These are phyloP conservation scores for Torymus aiolomorphi DNA, from an alignment of 2,888 invertebrate genomes.

Conservation along the genomic window DNA sequence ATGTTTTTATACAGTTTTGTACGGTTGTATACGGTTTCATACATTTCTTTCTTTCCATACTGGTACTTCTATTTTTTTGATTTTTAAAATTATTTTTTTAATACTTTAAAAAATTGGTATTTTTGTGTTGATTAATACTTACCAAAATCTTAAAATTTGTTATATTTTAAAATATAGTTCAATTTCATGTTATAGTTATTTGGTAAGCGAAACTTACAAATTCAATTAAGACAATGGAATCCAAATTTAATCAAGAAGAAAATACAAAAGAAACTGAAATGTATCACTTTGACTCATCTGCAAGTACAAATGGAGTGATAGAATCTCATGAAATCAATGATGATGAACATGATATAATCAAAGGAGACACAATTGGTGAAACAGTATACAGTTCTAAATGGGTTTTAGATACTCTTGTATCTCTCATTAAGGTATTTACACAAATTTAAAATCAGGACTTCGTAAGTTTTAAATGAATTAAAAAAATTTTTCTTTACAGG, in stretches of 20 bases:
- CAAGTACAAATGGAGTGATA: slow-evolving; percentile 51
- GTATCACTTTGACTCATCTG: background rate
- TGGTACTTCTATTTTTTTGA: no score
- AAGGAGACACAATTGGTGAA: slow-evolving; percentile 88
- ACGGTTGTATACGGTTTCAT: no score
- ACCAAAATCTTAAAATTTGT: no score
- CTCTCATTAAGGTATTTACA: slow-evolving; percentile 66
- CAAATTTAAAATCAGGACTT: no score
- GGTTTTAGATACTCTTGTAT: slow-evolving; percentile 69
- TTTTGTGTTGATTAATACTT: no score
- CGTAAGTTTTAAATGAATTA: no score
- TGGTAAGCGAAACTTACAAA: background rate
- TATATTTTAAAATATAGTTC: no score
- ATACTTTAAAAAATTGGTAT: no score
- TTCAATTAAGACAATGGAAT: background rate
- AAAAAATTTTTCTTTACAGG: slow-evolving; percentile 60
- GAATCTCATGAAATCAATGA: slow-evolving; percentile 70
- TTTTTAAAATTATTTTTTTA: no score
- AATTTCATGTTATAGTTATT: background rate
- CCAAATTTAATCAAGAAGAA: slow-evolving; percentile 1
- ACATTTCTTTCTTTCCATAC: no score
- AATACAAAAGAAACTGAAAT: slow-evolving; percentile 8
- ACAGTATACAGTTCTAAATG: slow-evolving; percentile 84
- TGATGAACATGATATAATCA: slow-evolving; percentile 76
- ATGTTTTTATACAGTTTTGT: no score